Percentiles rank a stretch among this genome's conserved stretches.
Evolutionary conservation across 2,888 invertebrate species (phyloP).

Genomic region (Euspilapteryx auroguttella): DNA sequence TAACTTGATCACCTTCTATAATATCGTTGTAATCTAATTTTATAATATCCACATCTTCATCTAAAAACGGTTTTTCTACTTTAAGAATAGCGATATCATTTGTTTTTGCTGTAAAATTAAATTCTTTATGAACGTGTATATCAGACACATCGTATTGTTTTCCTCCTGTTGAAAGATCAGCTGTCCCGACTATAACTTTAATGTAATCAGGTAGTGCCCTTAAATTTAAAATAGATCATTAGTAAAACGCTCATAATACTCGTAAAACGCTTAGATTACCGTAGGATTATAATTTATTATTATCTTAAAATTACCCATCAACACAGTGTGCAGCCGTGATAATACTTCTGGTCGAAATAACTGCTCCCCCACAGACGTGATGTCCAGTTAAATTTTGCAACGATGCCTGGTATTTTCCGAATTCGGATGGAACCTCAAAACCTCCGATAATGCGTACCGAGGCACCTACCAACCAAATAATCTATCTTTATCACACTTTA

Average conservation of each 20-base stretch:
- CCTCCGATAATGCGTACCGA: slow-evolving; percentile 30
- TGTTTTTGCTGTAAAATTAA: slow-evolving; percentile 16
- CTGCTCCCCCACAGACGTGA: slow-evolving; percentile 44
- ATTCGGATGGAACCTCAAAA: slow-evolving; percentile 19
- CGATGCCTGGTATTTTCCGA: slow-evolving; percentile 34
- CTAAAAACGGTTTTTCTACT: slow-evolving; percentile 21
- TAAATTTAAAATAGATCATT: slow-evolving; percentile 14
- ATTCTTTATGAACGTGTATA: slow-evolving; percentile 21
- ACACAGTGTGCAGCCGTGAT: slow-evolving; percentile 47
- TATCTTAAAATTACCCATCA: no score
- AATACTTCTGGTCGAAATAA: slow-evolving; percentile 27
- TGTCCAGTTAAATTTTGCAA: slow-evolving; percentile 33
- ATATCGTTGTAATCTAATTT: slow-evolving; percentile 15
- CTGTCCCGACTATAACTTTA: slow-evolving; percentile 32
- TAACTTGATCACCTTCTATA: slow-evolving; percentile 23
- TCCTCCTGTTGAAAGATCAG: slow-evolving; percentile 27
- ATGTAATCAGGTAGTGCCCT: slow-evolving; percentile 28
- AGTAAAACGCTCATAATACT: no score
- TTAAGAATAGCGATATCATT: slow-evolving; percentile 39
- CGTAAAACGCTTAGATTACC: no score
- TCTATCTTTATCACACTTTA: no score
- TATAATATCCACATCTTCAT: slow-evolving; percentile 16
- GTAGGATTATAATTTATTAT: no score
- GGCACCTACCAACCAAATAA: no score
- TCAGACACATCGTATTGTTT: slow-evolving; percentile 16